Percentiles rank a stretch among this genome's conserved stretches.
These are phyloP conservation scores for Coilia nasus DNA, from an alignment of 2,797 vertebrate species.

Conservation along the genomic window DNA sequence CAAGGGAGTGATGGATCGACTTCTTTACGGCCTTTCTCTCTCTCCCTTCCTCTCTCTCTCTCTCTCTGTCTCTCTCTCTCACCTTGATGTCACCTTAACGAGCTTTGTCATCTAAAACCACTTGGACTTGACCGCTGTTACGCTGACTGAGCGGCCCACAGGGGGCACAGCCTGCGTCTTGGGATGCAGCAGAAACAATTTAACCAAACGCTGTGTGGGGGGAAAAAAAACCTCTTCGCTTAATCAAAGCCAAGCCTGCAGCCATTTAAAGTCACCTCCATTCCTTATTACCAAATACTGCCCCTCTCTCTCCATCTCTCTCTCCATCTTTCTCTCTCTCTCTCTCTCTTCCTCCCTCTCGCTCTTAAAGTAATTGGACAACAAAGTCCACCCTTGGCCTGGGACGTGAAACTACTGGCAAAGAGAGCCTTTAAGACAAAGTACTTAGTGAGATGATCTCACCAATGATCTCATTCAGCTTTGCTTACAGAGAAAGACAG, in stretches of 20 bases:
- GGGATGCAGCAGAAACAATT: slow-evolving; percentile 1
- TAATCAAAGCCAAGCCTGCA: neutral
- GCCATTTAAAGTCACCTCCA: slow-evolving; percentile 5
- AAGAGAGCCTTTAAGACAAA: slow-evolving; percentile 30
- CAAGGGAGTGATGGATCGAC: neutral
- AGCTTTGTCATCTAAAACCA: neutral
- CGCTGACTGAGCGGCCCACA: neutral
- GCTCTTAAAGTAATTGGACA: slow-evolving; percentile 55
- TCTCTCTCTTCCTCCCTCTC: neutral
- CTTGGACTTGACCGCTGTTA: neutral
- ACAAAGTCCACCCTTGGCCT: slow-evolving; percentile 43
- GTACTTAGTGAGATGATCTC: slow-evolving; percentile 34
- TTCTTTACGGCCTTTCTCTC: neutral
- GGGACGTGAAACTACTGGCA: slow-evolving; percentile 52
- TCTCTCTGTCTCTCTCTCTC: no score
- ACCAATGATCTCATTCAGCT: slow-evolving; percentile 11
- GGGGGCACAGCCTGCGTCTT: neutral
- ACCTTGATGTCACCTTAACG: neutral
- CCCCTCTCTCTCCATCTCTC: neutral
- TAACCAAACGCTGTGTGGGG: neutral
- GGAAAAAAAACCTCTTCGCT: neutral
- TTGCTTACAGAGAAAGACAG: slow-evolving; percentile 13
- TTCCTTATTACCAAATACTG: neutral
- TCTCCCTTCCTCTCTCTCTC: no score
- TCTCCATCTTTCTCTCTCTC: no score